Base-by-base conservation (phyloP, 2,888 invertebrate genomes). In the Molorchus minor region DNA sequence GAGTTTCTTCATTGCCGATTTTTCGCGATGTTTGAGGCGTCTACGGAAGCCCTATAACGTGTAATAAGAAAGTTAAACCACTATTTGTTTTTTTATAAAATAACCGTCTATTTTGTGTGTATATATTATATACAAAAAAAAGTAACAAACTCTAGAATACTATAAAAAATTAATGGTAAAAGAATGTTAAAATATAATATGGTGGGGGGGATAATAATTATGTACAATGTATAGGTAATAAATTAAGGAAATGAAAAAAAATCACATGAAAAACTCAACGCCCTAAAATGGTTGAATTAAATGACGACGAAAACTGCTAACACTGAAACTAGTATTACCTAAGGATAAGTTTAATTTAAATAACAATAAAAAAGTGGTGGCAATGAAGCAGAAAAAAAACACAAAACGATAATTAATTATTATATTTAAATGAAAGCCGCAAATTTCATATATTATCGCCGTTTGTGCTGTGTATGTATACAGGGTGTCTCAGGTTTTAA, bases 181-280 rank as follows among this genome's bases (percentile, higher is more conserved):
- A 43, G n/a, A 29, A 52, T 52, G 52, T 52, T 52, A 52, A 21
- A 41, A 35, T 21, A 30, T 30, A 43, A 43, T 43, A 43, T 38
- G 49, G 49, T 49, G 38, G 52, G 52, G 25, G 52, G 40, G 41
- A 13, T 52, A 52, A 40, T 41, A 40, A 12, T 41, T 66, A 66
- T 63, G 51, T 66, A 66, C 63, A 66, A 59, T 63, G 61, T 51
- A 57, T 61, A 60, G 52, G 30, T 38, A 61, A 61, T 61, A 61
- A 56, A 66, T 61, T 63, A 63, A 66, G 57, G n/a, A n/a, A 61
- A 62, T 60, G 59, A 52, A 61, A 61, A 57, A 56, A 58, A 55
- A 66, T 66, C 65, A 66, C 65, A 66, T 56, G 25, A 41, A 56
- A 41, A 15, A 30, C 41, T 46, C 30, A 5, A 33, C 10, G 13